phyloP scores from a whole-genome alignment of 2,797 vertebrate genomes.

The Protosalanx chinensis region DNA sequence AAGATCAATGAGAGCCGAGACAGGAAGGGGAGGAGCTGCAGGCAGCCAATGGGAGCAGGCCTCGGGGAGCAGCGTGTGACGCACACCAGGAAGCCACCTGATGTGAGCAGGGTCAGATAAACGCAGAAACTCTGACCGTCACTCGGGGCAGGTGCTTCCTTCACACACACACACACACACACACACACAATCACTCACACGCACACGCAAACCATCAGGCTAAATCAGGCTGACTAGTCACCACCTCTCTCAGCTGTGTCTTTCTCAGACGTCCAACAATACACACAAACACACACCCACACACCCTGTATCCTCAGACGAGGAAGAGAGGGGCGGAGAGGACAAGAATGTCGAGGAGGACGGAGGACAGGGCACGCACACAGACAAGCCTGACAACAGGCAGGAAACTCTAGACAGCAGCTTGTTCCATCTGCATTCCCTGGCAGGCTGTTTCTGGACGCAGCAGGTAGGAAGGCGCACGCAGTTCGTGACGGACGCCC shows the following conservation, averaged over 20 bases:
- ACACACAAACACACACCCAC: neutral
- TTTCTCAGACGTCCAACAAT: conserved; percentile 72
- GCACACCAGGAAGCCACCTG: conserved; percentile 98
- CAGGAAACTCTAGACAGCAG: conserved; percentile 72
- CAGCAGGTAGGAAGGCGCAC: conserved; percentile 40
- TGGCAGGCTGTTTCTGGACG: conserved; percentile 51
- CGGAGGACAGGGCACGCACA: conserved; percentile 72
- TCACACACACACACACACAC: conserved; percentile 58
- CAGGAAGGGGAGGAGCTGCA: conserved; percentile 69
- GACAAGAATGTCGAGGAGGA: conserved; percentile 58
- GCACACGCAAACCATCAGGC: conserved; percentile 35
- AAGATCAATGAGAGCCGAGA: conserved; percentile 75
- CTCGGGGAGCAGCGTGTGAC: conserved; percentile 75
- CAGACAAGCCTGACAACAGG: conserved; percentile 60
- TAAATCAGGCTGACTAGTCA: conserved; percentile 65
- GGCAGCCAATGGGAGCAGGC: conserved; percentile 67
- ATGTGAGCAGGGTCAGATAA: conserved; percentile 91
- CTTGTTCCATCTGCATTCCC: conserved; percentile 48
- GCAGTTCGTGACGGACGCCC: neutral
- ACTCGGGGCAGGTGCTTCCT: conserved; percentile 94
- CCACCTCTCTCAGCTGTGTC: conserved; percentile 72
- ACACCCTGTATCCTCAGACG: conserved; percentile 61
- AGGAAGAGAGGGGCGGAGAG: conserved; percentile 43
- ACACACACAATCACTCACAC: conserved; percentile 30
- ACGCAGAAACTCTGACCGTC: conserved; percentile 76